Conservation (phyloP, 2,888 invertebrate genomes). For the Stenodera caucasica region DNA sequence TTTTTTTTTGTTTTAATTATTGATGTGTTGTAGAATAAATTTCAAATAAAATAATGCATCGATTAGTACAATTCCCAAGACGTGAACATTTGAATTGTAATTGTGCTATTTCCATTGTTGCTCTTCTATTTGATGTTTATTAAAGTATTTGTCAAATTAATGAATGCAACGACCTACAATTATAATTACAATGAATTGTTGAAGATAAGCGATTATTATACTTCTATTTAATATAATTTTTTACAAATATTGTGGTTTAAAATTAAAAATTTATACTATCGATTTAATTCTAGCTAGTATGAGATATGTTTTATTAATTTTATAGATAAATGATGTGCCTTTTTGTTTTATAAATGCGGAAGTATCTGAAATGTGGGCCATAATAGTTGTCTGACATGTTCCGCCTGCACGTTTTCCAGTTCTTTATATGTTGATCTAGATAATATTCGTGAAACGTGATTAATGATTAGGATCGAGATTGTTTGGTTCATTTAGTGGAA, state of each 20-base stretch:
- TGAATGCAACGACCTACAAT: not conserved
- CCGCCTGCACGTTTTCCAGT: not conserved
- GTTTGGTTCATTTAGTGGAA: constrained; percentile 12
- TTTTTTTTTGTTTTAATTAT: too few relatives aligned
- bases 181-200: not conserved
- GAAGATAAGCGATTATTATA: not conserved
- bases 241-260: too few relatives aligned
- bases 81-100: not conserved
- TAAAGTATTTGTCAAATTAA: not conserved
- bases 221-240: too few relatives aligned
- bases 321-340: not conserved
- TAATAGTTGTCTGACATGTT: constrained; percentile 7
- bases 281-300: too few relatives aligned
- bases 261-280: too few relatives aligned
- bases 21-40: too few relatives aligned
- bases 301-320: not conserved
- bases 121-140: constrained; percentile 1
- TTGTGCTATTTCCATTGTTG: not conserved
- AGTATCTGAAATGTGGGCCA: not conserved
- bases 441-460: constrained; percentile 10
- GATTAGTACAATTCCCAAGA: not conserved
- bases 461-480: constrained; percentile 13
- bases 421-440: constrained; percentile 9
- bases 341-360: not conserved
- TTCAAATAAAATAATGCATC: not conserved